These are phyloP conservation scores for Macrocentrus cingulum DNA, from an alignment of 1,140 invertebrate genomes.

Conservation along the genomic window DNA sequence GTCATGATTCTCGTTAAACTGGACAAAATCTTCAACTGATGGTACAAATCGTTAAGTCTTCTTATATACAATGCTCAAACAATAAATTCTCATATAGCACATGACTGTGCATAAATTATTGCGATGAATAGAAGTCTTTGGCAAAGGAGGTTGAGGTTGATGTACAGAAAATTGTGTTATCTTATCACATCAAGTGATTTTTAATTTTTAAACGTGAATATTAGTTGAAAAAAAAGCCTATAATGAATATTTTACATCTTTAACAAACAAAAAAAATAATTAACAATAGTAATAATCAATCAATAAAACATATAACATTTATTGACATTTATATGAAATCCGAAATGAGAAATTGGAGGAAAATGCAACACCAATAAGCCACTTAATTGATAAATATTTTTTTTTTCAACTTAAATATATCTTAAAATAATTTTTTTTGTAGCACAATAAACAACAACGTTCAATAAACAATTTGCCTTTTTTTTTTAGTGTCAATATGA, in stretches of 20 bases:
- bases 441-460: neutral
- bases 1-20: too few species aligned
- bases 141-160: neutral
- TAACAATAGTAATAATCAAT: neutral
- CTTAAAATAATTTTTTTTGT: neutral
- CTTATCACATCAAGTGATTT: neutral
- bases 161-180: neutral
- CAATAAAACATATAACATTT: constrained; percentile 1
- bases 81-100: neutral
- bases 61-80: neutral
- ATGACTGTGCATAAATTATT: neutral
- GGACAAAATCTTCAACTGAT: too few species aligned
- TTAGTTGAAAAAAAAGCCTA: too few species aligned
- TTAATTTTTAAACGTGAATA: too few species aligned
- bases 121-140: neutral
- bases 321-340: neutral
- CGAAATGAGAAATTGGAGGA: neutral
- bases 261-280: too few species aligned
- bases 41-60: too few species aligned
- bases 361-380: neutral
- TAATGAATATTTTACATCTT: neutral
- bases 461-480: too few species aligned
- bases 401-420: neutral
- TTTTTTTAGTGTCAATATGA: too few species aligned
- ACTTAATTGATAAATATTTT: constrained; percentile 2